Evolutionary conservation across 2,888 invertebrate species (phyloP).

Genomic region (Sesia bembeciformis): DNA sequence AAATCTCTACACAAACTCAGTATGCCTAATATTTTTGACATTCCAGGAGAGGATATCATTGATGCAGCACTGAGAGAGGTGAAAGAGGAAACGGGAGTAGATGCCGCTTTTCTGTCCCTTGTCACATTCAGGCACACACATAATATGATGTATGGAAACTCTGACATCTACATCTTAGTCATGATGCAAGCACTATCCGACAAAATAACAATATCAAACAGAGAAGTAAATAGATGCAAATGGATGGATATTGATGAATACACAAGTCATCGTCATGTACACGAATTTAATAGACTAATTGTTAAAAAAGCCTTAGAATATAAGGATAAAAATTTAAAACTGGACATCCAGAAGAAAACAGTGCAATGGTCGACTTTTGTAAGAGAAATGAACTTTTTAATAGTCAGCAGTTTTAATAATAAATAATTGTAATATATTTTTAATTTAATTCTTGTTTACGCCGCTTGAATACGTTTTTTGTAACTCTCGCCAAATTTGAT

Average conservation of each 20-base stretch:
- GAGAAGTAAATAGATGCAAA: constrained; percentile 83
- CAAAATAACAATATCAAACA: constrained; percentile 78
- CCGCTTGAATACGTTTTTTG: too few relatives aligned
- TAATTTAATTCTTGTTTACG: neutral
- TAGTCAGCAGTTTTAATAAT: constrained; percentile 16
- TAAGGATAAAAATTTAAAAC: constrained; percentile 71
- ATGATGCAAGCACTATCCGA: constrained; percentile 78
- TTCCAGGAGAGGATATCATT: constrained; percentile 84
- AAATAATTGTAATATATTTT: neutral
- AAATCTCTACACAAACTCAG: too few relatives aligned
- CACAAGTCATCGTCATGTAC: constrained; percentile 79
- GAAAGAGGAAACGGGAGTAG: constrained; percentile 90
- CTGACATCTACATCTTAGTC: constrained; percentile 89
- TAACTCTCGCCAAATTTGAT: too few relatives aligned
- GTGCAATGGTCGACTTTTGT: constrained; percentile 45
- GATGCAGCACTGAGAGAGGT: constrained; percentile 91
- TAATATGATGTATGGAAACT: constrained; percentile 84
- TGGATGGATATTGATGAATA: constrained; percentile 90
- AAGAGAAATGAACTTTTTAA: constrained; percentile 47
- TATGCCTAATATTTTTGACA: too few relatives aligned
- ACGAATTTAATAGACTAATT: constrained; percentile 80
- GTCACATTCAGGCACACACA: constrained; percentile 87
- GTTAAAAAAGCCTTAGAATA: constrained; percentile 78
- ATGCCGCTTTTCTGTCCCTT: constrained; percentile 82
- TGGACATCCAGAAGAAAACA: constrained; percentile 71